Conservation (phyloP, 35 echinoderm and acorn worm species). For the Ophiothrix spiculata region DNA sequence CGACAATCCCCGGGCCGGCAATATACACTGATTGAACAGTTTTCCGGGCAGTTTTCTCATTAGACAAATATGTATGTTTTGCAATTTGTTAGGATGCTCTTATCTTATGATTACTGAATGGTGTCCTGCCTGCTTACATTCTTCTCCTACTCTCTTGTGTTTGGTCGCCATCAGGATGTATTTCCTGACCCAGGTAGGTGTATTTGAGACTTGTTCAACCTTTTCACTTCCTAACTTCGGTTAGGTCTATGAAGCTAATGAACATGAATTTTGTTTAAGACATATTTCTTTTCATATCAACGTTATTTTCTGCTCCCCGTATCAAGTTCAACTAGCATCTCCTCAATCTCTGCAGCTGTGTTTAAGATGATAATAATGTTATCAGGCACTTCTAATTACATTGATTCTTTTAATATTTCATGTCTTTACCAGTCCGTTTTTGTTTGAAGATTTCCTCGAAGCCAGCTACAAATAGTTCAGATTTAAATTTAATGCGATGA, state of each 20-base stretch:
- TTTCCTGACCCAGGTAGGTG: not conserved
- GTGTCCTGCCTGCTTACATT: slow-evolving; percentile 19
- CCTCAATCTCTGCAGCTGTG: not conserved
- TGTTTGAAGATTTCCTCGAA: too few species aligned
- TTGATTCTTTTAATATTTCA: too few species aligned
- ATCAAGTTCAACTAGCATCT: not conserved
- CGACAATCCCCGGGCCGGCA: too few species aligned
- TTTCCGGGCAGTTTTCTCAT: too few species aligned
- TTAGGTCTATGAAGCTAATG: not conserved
- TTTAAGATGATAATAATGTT: too few species aligned
- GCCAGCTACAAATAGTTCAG: too few species aligned
- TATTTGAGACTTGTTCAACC: not conserved
- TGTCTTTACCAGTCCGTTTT: too few species aligned
- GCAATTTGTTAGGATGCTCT: too few species aligned
- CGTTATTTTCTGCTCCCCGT: not conserved
- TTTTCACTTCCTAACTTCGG: not conserved
- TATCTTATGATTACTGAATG: slow-evolving; percentile 4
- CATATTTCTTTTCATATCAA: not conserved
- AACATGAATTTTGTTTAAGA: not conserved
- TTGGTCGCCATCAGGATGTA: slow-evolving; percentile 5
- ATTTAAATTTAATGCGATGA: slow-evolving; percentile 61
- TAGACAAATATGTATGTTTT: slow-evolving; percentile 7
- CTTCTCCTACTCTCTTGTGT: slow-evolving; percentile 18
- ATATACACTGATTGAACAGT: not conserved
- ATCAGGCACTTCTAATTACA: too few species aligned